Conservation (phyloP, 2,888 invertebrate species). For the Hemistola chrysoprasaria region DNA sequence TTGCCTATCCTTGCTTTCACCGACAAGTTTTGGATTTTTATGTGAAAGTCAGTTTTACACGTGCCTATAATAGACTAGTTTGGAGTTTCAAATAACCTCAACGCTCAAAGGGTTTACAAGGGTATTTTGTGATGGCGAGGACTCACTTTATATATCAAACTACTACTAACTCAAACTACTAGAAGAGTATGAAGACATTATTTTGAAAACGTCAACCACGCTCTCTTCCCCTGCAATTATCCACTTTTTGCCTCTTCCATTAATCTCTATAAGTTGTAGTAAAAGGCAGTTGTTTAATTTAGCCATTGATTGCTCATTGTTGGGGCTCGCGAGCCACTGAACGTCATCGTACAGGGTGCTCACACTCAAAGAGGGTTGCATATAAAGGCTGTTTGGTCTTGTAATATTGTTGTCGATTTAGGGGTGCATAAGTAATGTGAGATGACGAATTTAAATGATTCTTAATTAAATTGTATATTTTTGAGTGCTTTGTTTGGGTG, state of each 20-base stretch:
- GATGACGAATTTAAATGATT: slow-evolving; percentile 25
- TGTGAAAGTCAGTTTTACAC: too few species aligned
- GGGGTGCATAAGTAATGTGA: slow-evolving; percentile 35
- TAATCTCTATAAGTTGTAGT: slow-evolving; percentile 24
- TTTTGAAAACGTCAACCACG: not conserved
- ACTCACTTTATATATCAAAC: too few species aligned
- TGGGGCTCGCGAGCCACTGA: slow-evolving; percentile 54
- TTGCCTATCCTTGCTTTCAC: too few species aligned
- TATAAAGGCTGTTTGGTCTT: slow-evolving; percentile 55
- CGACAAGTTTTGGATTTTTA: too few species aligned
- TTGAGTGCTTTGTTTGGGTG: slow-evolving; percentile 6
- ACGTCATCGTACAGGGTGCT: slow-evolving; percentile 38
- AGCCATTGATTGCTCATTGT: slow-evolving; percentile 78
- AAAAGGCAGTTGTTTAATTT: slow-evolving; percentile 74
- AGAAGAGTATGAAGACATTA: not conserved
- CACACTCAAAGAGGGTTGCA: slow-evolving; percentile 42
- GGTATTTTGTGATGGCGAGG: too few species aligned
- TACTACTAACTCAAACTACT: too few species aligned
- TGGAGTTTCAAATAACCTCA: too few species aligned
- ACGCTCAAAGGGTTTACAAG: too few species aligned
- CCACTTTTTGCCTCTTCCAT: slow-evolving; percentile 26
- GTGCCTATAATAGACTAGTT: too few species aligned
- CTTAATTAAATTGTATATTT: slow-evolving; percentile 23
- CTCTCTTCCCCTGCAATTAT: not conserved
- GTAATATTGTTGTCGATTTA: slow-evolving; percentile 44